Conservation (phyloP, 2,888 invertebrate species). For the Diarsia dahlii region DNA sequence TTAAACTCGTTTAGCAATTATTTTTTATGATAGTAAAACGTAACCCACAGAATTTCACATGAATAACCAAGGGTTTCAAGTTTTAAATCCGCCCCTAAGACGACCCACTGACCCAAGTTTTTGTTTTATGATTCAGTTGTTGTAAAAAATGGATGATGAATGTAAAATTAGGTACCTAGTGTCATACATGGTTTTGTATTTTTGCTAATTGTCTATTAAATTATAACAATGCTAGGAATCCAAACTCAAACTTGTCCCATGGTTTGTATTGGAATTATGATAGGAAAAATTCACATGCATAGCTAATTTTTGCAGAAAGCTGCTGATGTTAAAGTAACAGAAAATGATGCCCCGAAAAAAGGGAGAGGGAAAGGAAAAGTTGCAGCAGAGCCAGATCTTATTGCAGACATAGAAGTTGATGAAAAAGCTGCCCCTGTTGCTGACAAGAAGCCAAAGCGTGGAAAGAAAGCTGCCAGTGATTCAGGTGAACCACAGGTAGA, state of each 20-base stretch:
- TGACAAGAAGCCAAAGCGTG: slow-evolving; percentile 79
- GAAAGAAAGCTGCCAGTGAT: slow-evolving; percentile 78
- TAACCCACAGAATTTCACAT: too few species aligned
- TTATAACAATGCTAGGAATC: slow-evolving; percentile 6
- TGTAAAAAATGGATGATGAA: background rate
- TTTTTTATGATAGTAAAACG: background rate
- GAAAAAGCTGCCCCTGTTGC: slow-evolving; percentile 63
- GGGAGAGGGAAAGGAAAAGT: slow-evolving; percentile 83
- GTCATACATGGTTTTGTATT: background rate
- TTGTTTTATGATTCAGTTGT: background rate
- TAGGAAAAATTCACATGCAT: slow-evolving; percentile 16
- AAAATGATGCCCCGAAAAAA: slow-evolving; percentile 82
- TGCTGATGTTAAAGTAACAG: slow-evolving; percentile 79
- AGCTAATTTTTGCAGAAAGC: slow-evolving; percentile 80
- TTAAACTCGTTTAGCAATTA: slow-evolving; percentile 11
- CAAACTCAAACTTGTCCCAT: background rate
- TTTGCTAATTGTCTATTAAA: background rate
- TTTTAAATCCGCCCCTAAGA: too few species aligned
- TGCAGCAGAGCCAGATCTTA: slow-evolving; percentile 64
- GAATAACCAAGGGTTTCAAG: background rate
- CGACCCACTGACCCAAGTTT: too few species aligned
- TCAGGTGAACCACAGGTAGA: slow-evolving; percentile 67
- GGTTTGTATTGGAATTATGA: background rate
- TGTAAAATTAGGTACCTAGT: background rate
- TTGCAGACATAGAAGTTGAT: slow-evolving; percentile 67